Conservation (phyloP, 2,797 vertebrate species). For the Selene dorsalis region DNA sequence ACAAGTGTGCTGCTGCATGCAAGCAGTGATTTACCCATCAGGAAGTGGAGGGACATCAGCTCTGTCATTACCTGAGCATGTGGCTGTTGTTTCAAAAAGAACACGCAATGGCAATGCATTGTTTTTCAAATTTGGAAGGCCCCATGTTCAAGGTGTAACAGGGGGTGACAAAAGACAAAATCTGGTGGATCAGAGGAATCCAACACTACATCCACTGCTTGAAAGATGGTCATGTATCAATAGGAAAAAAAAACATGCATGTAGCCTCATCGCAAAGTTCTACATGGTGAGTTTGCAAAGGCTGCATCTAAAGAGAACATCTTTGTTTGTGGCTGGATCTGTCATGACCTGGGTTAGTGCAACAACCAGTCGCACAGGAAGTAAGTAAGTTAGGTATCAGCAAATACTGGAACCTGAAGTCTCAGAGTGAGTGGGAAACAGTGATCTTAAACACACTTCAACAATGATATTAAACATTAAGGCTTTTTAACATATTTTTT, state of each 20-base stretch:
- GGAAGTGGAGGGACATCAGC: background rate
- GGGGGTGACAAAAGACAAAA: background rate
- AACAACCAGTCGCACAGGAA: constrained; percentile 40
- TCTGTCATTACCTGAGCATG: background rate
- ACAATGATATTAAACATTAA: constrained; percentile 3
- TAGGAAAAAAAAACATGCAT: background rate
- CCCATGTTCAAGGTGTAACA: background rate
- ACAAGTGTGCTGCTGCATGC: background rate
- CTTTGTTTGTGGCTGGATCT: constrained; percentile 10
- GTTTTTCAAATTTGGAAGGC: background rate
- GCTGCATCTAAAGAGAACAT: too few relatives aligned
- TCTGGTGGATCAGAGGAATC: background rate
- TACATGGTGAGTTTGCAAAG: background rate
- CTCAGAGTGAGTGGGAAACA: background rate
- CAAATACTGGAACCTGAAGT: constrained; percentile 27
- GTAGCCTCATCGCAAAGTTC: background rate
- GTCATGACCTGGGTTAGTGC: constrained; percentile 17
- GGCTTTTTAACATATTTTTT: background rate
- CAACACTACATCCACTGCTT: background rate
- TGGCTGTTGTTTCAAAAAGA: background rate
- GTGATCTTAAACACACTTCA: background rate
- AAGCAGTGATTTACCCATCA: background rate
- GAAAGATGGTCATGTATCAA: background rate
- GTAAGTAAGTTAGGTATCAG: constrained; percentile 26
- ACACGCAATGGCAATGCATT: background rate